Evolutionary conservation across 2,797 vertebrate species (phyloP).

Genomic region (Semotilus atromaculatus): DNA sequence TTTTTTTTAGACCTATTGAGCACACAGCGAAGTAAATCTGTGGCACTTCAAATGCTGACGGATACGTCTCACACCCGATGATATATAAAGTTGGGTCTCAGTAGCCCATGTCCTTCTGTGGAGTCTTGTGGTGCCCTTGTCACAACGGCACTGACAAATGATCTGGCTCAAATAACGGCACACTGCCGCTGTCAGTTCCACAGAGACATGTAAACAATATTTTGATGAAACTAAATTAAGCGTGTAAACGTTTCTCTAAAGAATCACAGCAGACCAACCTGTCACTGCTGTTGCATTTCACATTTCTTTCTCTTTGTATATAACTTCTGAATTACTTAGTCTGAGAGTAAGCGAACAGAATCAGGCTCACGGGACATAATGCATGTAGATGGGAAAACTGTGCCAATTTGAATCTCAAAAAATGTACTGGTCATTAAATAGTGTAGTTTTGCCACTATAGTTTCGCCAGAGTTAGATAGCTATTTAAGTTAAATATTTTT

Average conservation of each 20-base stretch:
- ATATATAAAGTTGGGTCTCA: conserved; percentile 65
- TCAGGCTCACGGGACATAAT: background rate
- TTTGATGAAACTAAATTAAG: conserved; percentile 71
- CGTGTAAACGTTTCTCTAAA: conserved; percentile 55
- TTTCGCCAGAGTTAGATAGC: background rate
- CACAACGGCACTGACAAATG: conserved; percentile 67
- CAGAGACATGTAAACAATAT: conserved; percentile 52
- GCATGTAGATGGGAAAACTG: background rate
- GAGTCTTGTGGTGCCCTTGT: conserved; percentile 65
- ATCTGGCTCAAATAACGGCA: conserved; percentile 63
- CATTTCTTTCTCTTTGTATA: background rate
- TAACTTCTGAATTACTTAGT: background rate
- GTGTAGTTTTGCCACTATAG: background rate
- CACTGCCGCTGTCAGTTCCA: conserved; percentile 58
- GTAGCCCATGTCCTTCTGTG: conserved; percentile 65
- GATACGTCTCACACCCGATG: conserved; percentile 55
- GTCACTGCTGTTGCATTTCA: conserved; percentile 18
- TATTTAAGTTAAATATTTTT: background rate
- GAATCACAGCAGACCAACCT: conserved; percentile 30
- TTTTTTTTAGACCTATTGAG: background rate
- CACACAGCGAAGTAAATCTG: conserved; percentile 10
- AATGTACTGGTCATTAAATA: background rate
- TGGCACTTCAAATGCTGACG: background rate
- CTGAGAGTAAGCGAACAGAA: background rate
- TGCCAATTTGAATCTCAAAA: background rate